Evolutionary conservation across 2,113 vertebrate genomes (phyloP).

Genomic region (Aegithalos caudatus): DNA sequence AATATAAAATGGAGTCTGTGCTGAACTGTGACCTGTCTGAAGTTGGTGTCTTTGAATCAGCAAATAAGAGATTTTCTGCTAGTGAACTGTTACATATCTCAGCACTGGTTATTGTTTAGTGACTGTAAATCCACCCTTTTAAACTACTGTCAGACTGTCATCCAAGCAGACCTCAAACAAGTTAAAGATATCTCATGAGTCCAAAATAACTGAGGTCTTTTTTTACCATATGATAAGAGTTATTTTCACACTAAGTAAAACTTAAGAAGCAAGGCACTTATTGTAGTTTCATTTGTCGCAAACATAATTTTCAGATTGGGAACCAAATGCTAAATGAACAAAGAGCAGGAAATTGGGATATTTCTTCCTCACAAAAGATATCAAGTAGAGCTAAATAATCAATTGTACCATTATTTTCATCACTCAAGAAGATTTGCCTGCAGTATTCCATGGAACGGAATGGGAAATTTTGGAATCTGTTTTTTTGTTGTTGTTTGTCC

Average conservation of each 20-base stretch:
- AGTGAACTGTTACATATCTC: neutral
- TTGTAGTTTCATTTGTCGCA: neutral
- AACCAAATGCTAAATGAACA: neutral
- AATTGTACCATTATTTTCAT: neutral
- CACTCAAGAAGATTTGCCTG: neutral
- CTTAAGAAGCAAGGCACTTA: neutral
- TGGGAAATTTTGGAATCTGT: neutral
- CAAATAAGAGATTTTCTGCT: neutral
- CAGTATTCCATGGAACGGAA: neutral
- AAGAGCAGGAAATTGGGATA: neutral
- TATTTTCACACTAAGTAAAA: neutral
- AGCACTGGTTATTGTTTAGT: neutral
- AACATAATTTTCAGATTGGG: neutral
- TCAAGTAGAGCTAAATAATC: neutral
- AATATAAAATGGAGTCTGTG: neutral
- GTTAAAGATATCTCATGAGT: neutral
- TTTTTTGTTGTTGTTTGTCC: neutral
- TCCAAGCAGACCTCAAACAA: neutral
- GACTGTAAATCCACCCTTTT: neutral
- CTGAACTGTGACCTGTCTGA: neutral
- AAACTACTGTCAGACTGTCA: neutral
- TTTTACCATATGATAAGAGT: neutral
- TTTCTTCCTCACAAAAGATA: neutral
- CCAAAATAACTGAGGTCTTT: neutral
- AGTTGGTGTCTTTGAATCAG: neutral